Base-by-base conservation (phyloP, 2,797 vertebrate genomes). In the Enteromius trimaculatus region DNA sequence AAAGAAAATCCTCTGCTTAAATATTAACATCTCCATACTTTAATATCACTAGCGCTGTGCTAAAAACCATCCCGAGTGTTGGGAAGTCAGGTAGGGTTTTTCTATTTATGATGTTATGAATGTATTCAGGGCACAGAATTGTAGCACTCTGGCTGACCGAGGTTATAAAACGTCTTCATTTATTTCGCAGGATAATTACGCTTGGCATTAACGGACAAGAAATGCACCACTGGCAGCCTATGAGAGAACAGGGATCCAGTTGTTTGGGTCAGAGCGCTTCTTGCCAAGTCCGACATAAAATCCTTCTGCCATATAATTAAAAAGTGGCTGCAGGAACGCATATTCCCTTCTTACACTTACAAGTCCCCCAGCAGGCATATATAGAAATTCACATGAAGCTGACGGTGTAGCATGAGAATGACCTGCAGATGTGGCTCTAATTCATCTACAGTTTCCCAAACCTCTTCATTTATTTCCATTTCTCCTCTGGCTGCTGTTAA, bases 101-200 rank as follows among this genome's bases (percentile, higher is more conserved):
- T 55, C n/a, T 55, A 55, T 53, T 55, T 55, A 58, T 49, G 55
- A 79, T 5, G 19, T 13, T 81, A 39, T 74, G 70, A 13, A 65
- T 81, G 29, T 39, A 64, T 81, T 64, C 44, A 62, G 58, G 69
- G 29, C 44, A 51, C 37, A 55, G 44, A 81, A 64, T 74, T 26
- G 19, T 17, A n/a, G 44, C n/a, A 16, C 39, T 39, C 69, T 74
- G 53, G 26, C 53, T 65, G 58, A 74, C 58, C 37, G 34, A 62
- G 34, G 71, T 81, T 76, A 85, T 84, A 81, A 87, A 81, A 70
- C 70, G 17, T 75, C 74, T 77, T 86, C 71, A 77, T 86, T 82
- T 76, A 86, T 88, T 88, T 84, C 39, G 60, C 58, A 80, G 72
- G 58, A 72, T 82, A 88, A 84, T 84, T 77, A 68, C 66, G 19